These are phyloP conservation scores for Laticauda laticaudata DNA, from an alignment of 2,113 vertebrate genomes.

Conservation along the genomic window DNA sequence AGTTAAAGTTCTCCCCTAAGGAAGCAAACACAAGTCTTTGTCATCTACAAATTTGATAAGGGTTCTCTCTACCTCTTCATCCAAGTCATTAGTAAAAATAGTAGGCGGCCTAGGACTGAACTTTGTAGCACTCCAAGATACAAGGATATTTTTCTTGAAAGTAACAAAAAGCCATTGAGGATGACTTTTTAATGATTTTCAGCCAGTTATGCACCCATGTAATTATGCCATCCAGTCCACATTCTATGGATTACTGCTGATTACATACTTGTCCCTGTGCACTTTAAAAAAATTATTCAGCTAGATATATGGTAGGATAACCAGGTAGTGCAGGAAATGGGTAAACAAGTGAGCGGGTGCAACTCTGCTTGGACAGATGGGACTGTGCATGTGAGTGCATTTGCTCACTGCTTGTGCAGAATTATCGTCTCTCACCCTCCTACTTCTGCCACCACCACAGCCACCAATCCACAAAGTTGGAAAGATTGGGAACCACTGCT, in stretches of 20 bases:
- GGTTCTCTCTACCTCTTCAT: not conserved
- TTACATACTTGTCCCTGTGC: not conserved
- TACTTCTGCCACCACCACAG: too few relatives aligned
- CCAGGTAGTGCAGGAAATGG: too few relatives aligned
- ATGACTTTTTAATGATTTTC: not conserved
- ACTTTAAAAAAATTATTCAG: not conserved
- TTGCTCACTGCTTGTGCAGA: too few relatives aligned
- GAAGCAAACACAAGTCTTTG: not conserved
- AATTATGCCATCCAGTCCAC: not conserved
- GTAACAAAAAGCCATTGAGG: not conserved
- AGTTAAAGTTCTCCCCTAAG: not conserved
- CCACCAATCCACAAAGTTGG: too few relatives aligned
- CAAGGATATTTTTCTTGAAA: not conserved
- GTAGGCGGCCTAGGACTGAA: not conserved
- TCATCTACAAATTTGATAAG: not conserved
- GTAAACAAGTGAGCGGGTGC: too few relatives aligned
- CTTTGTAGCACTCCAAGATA: not conserved
- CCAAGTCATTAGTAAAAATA: not conserved
- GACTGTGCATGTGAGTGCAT: too few relatives aligned
- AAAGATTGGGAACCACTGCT: too few relatives aligned
- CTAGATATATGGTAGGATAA: not conserved
- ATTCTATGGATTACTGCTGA: not conserved
- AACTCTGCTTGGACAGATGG: too few relatives aligned
- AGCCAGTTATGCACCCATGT: not conserved
- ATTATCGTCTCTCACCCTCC: too few relatives aligned